phyloP scores from a whole-genome alignment of 2,797 vertebrate species.

The Ceryle rudis region DNA sequence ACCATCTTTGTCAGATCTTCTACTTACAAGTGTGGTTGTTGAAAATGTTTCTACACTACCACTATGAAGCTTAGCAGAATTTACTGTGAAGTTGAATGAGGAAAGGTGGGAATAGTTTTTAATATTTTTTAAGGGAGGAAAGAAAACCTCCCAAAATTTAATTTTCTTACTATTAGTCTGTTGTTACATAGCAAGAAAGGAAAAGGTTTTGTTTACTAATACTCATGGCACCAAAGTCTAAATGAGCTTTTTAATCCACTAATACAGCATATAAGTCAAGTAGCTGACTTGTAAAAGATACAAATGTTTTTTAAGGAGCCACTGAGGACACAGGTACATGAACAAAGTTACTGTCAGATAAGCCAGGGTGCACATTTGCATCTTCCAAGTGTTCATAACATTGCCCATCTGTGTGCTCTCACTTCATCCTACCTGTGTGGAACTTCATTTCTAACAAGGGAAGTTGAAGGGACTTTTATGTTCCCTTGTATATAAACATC shows the following conservation, averaged over 20 bases:
- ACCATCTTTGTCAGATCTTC: not conserved
- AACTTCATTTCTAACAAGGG: slow-evolving; percentile 9
- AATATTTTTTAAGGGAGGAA: not conserved
- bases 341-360: not conserved
- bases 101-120: slow-evolving; percentile 16
- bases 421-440: not conserved
- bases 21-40: not conserved
- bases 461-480: too few species aligned
- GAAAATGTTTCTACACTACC: slow-evolving; percentile 13
- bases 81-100: slow-evolving; percentile 7
- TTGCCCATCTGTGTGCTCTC: not conserved
- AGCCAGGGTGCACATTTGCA: not conserved
- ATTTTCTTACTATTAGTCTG: slow-evolving; percentile 11
- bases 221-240: not conserved
- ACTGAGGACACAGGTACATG: not conserved
- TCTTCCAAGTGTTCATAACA: not conserved
- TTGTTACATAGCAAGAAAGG: not conserved
- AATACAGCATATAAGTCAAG: not conserved
- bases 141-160: not conserved
- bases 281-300: not conserved
- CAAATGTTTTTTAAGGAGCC: not conserved
- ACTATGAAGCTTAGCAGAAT: slow-evolving; percentile 1
- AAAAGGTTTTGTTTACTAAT: not conserved
- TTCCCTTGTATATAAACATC: not conserved
- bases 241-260: not conserved